Evolutionary conservation across 2,113 vertebrate genomes (phyloP).

Genomic region (Corvus moneduloides): DNA sequence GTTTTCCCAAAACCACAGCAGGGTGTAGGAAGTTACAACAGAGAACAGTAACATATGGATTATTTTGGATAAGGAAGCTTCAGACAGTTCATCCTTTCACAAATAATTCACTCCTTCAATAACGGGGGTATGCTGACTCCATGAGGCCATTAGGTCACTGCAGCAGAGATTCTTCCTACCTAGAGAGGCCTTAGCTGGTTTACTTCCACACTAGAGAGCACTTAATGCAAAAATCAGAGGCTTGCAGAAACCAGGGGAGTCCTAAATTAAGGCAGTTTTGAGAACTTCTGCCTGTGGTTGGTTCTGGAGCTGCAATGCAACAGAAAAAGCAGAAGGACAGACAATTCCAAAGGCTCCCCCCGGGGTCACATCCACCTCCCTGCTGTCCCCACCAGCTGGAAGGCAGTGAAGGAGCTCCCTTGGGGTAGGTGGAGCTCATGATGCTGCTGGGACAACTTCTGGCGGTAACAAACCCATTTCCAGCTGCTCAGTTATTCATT

Average conservation of each 20-base stretch:
- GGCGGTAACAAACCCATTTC: neutral
- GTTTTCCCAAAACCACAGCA: neutral
- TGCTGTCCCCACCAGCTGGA: neutral
- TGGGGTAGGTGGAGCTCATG: fast-evolving
- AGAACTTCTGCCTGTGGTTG: neutral
- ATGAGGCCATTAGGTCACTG: neutral
- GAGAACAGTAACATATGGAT: fast-evolving
- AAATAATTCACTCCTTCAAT: neutral
- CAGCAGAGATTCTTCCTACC: neutral
- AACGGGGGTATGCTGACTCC: neutral
- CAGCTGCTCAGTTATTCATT: neutral
- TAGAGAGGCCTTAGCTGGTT: neutral
- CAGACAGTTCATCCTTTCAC: neutral
- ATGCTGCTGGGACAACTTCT: neutral
- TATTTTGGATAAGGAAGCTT: neutral
- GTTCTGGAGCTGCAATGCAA: neutral
- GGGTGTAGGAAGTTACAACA: neutral
- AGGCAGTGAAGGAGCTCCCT: neutral
- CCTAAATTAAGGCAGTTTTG: neutral
- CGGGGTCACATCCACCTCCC: fast-evolving
- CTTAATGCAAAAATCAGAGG: neutral
- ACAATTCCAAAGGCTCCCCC: neutral
- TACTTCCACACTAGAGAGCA: neutral
- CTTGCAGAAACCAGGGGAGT: neutral
- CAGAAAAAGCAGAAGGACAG: neutral